A percentile compares a stretch with the other conserved stretches of the same genome.
Conservation (phyloP, 2,113 vertebrate genomes). For the Colius striatus region DNA sequence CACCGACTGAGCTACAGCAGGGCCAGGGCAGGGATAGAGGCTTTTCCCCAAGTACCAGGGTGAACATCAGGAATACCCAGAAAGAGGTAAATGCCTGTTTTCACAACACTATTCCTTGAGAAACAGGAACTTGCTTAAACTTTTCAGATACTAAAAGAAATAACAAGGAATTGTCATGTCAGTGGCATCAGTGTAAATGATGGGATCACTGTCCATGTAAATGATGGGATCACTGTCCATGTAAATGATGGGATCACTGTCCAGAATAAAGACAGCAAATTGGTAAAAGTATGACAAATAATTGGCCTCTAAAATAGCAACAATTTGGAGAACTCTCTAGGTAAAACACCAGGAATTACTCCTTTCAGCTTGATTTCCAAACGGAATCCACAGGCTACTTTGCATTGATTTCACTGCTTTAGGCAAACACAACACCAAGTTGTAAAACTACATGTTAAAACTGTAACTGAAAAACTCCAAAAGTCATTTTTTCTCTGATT, state of each 20-base stretch:
- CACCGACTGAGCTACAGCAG: accelerated
- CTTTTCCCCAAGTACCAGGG: background rate
- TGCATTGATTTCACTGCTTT: background rate
- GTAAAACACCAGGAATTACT: background rate
- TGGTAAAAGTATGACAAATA: background rate
- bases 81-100: background rate
- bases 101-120: background rate
- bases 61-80: accelerated
- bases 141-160: background rate
- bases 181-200: background rate
- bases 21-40: background rate
- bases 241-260: accelerated
- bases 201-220: accelerated
- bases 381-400: background rate
- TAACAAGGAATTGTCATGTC: background rate
- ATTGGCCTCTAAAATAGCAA: background rate
- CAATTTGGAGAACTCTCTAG: background rate
- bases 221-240: too few species aligned
- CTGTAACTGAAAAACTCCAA: background rate
- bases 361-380: background rate
- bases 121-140: accelerated
- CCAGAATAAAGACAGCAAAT: background rate
- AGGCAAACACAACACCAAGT: background rate
- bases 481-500: background rate
- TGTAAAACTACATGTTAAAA: background rate